Conservation (phyloP, 2,113 vertebrate genomes). For the Lagopus muta region DNA sequence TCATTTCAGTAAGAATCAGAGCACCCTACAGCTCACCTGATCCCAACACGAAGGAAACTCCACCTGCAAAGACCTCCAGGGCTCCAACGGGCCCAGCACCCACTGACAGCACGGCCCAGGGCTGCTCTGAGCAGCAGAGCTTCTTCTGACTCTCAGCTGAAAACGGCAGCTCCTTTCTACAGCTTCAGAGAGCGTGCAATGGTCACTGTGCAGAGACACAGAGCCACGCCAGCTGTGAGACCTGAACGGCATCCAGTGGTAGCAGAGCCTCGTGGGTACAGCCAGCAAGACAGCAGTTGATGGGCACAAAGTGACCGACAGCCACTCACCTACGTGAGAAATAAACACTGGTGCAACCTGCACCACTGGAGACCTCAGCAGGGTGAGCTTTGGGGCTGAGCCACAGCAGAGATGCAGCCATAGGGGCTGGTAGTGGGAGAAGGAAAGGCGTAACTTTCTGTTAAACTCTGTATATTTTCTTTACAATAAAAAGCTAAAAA, state of each 20-base stretch:
- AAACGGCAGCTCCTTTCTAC: neutral
- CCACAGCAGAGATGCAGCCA: neutral
- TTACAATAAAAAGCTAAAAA: constrained; percentile 76
- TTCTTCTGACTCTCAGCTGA: neutral
- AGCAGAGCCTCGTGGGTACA: neutral
- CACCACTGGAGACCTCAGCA: neutral
- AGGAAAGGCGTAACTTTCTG: constrained; percentile 55
- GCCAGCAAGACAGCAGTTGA: fast-evolving
- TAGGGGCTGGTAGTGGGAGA: constrained; percentile 9
- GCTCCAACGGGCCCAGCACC: neutral
- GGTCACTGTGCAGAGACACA: neutral
- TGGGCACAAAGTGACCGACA: neutral
- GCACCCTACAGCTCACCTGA: neutral
- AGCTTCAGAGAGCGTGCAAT: neutral
- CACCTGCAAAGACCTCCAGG: neutral
- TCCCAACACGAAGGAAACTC: neutral
- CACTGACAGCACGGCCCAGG: neutral
- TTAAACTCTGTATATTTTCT: constrained; percentile 72
- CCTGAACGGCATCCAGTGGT: neutral
- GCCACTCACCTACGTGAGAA: neutral
- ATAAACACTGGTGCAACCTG: neutral
- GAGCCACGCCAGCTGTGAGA: fast-evolving
- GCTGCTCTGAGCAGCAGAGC: neutral
- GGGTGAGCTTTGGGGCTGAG: neutral
- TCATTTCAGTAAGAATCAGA: neutral